Percentiles rank a stretch among this genome's conserved stretches.
Conservation (phyloP, 2,797 vertebrate genomes). For the Novumbra hubbsi region DNA sequence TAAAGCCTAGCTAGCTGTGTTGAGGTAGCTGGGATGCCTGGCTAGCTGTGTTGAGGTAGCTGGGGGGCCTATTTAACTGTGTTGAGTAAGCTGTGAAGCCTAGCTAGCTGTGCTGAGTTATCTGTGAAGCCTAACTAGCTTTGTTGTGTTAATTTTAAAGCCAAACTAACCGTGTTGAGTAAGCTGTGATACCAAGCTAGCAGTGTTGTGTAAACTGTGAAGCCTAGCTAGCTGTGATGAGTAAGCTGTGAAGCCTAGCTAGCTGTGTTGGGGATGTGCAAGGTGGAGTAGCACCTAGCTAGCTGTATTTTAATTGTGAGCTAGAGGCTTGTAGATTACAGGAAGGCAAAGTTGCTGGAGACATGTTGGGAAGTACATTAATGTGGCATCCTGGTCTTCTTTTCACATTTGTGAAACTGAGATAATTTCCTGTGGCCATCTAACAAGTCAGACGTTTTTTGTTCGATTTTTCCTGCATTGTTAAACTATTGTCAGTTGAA, state of each 20-base stretch:
- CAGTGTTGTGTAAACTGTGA: not conserved
- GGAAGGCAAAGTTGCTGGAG: slow-evolving; percentile 3
- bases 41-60: not conserved
- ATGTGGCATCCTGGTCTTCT: slow-evolving; percentile 22
- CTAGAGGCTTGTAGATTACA: slow-evolving; percentile 22
- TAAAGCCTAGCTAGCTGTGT: not conserved
- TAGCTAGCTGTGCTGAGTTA: no score
- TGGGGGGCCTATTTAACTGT: no score
- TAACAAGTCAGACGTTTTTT: slow-evolving; percentile 35
- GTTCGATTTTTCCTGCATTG: slow-evolving; percentile 15
- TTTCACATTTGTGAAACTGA: slow-evolving; percentile 16
- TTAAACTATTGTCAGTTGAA: slow-evolving; percentile 31
- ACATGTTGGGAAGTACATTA: slow-evolving; percentile 18
- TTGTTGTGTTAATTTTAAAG: no score
- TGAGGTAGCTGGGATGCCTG: not conserved
- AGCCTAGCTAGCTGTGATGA: not conserved
- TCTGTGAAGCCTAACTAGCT: no score
- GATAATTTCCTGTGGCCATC: slow-evolving; percentile 19
- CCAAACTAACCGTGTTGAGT: no score
- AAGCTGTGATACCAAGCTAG: not conserved
- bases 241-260: not conserved
- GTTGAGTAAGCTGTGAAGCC: no score
- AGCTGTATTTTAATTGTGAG: not conserved
- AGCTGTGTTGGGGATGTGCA: not conserved
- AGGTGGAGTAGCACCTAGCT: not conserved